phyloP scores from a whole-genome alignment of 2,113 vertebrate species.

The Tringa solitaria region DNA sequence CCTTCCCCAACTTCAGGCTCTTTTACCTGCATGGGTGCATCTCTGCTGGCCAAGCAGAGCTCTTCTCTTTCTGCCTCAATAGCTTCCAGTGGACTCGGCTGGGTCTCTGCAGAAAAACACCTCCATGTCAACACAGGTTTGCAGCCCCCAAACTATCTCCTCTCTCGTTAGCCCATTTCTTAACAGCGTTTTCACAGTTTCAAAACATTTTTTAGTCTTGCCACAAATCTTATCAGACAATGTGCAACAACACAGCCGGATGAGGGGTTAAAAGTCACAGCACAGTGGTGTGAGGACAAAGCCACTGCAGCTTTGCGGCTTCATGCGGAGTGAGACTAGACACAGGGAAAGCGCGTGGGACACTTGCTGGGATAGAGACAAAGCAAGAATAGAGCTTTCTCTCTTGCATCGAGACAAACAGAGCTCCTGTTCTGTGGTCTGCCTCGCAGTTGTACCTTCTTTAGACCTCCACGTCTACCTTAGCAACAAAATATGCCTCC shows the following conservation, averaged over 20 bases:
- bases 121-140: neutral
- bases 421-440: neutral
- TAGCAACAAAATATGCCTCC: constrained; percentile 19
- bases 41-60: constrained; percentile 24
- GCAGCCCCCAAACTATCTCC: neutral
- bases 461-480: neutral
- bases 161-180: neutral
- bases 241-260: constrained; percentile 22
- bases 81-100: constrained; percentile 70
- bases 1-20: neutral
- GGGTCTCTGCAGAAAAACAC: constrained; percentile 81
- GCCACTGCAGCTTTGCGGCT: constrained; percentile 10
- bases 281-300: constrained; percentile 33
- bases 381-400: constrained; percentile 30
- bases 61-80: constrained; percentile 56
- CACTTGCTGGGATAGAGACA: constrained; percentile 39
- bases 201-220: constrained; percentile 56
- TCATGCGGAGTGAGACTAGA: constrained; percentile 50
- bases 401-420: neutral
- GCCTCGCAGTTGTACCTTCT: neutral
- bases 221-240: constrained; percentile 51
- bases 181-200: constrained; percentile 48
- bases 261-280: constrained; percentile 57
- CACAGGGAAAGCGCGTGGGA: neutral
- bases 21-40: constrained; percentile 59